Evolutionary conservation across 1,140 invertebrate species (phyloP).

Genomic region (Drosophila melanica): DNA sequence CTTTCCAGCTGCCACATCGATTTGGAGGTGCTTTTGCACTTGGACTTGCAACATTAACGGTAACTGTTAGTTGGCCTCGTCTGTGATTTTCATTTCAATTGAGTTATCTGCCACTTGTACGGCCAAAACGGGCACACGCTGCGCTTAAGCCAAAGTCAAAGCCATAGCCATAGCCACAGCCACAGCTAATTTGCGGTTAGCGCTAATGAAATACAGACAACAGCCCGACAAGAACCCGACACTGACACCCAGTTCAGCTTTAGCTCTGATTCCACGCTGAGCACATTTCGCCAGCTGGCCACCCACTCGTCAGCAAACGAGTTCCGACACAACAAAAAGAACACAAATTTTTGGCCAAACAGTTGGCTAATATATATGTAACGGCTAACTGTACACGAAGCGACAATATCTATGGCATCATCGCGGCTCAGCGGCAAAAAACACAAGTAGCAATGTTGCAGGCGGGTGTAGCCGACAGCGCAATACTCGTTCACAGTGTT

Average conservation of each 20-base stretch:
- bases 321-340: conserved; percentile 29
- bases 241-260: conserved; percentile 11
- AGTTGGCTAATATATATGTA: conserved; percentile 77
- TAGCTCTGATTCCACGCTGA: conserved; percentile 10
- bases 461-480: too few species aligned
- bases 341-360: conserved; percentile 57
- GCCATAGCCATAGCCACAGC: conserved; percentile 5
- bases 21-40: conserved; percentile 12
- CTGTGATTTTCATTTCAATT: conserved; percentile 80
- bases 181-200: conserved; percentile 67
- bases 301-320: conserved; percentile 71
- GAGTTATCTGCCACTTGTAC: conserved; percentile 61
- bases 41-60: conserved; percentile 49
- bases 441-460: not conserved
- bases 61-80: conserved; percentile 45
- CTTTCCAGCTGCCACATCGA: conserved; percentile 11
- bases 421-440: conserved; percentile 23
- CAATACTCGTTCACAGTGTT: too few species aligned
- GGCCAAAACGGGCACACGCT: conserved; percentile 38
- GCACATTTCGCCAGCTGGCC: conserved; percentile 50
- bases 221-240: conserved; percentile 12
- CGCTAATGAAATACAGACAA: conserved; percentile 62
- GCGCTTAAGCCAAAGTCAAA: conserved; percentile 10
- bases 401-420: conserved; percentile 76
- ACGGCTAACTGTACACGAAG: conserved; percentile 77